Base-by-base conservation (phyloP, 2,797 vertebrate genomes). In the Coregonus sp. region DNA sequence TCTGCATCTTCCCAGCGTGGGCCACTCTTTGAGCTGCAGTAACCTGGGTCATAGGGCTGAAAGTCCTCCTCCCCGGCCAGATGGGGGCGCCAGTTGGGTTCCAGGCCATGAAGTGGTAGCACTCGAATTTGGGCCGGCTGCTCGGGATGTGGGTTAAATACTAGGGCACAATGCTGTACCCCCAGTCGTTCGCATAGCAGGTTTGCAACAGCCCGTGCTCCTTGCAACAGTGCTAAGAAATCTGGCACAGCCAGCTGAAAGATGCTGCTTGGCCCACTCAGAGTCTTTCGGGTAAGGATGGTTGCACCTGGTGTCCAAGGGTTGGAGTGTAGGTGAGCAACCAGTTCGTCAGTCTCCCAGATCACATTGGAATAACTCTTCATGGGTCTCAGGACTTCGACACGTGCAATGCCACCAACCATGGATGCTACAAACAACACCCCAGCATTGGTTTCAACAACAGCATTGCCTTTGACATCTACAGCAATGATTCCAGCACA, bases 381-480 rank as follows among this genome's bases (percentile, higher is more conserved):
- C n/a, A 89, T 76, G 3, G 95, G 94, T 73, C 87, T 90, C 15
- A 94, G 80, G 67, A 94, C 90, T 74, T 95, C 93, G 59, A 92
- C 92, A 77, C 87, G 82, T 70, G 90, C 82, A 75, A 90, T 84
- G 4, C 90, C 92, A 66, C 56, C 70, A 7, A 86, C 79, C 77
- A 93, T 59, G 33, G 95, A 94, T 5, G 89, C 94, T 74, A 94
- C 91, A 84, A 95, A 94, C 90, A 95, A 94, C 40, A 94, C 92
- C 4, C 85, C 91, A 78, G 93, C 88, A 81, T 94, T 95, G 18
- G 92, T 92, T 88, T 95, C 94, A 73, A 95, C 88, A 4, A 92
- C 83, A n/a, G 88, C 81, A 9, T 94, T 89, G 4, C 94, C 93
- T 71, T 91, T 87, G 5, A 40, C 51, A 3, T 94, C 93, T 15